Base-by-base conservation (phyloP, 2,113 vertebrate species). In the Clarias magur region DNA sequence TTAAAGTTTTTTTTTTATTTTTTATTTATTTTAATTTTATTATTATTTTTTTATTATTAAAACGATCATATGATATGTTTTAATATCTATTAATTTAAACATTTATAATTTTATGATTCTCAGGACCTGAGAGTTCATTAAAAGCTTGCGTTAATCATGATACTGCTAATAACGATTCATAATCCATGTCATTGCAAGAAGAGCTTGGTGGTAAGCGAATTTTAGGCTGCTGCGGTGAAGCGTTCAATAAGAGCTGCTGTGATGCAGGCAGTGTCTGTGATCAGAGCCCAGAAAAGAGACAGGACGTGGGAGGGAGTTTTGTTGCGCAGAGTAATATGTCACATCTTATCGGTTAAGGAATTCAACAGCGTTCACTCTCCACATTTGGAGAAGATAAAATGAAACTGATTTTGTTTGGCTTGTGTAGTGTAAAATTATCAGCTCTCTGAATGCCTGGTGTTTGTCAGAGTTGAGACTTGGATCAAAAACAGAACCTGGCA, bases 1-100 rank as follows among this genome's bases (percentile, higher is more conserved):
- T 90, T 91, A 90, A 81, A 67, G 88, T 89, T 85, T 34, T 34
- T 34, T 34, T 34, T 34, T 1, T 34, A 1, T 34, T 34, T 34
- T 34, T 34, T n/a, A n/a, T n/a, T n/a, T n/a, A n/a, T n/a, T n/a
- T n/a, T n/a, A n/a, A n/a, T n/a, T n/a, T n/a, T n/a, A n/a, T n/a
- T n/a, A n/a, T n/a, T n/a, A n/a, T n/a, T n/a, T n/a, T n/a, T n/a
- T n/a, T n/a, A n/a, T n/a, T 78, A 42, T 2, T 85, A 82, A 48
- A 92, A 93, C 91, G 92, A 81, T 91, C 73, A 91, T 90, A 94
- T 92, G 92, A 88, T 93, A 89, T 86, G 83, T 84, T 93, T 93
- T 93, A 90, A 90, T 86, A 91, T 89, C 89, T 88, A 81, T 53
- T 75, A 12, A 75, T 53, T 75, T 25, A 75, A 75, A 75, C 42